Conservation (phyloP, 2,888 invertebrate genomes). For the Syrphus vitripennis region DNA sequence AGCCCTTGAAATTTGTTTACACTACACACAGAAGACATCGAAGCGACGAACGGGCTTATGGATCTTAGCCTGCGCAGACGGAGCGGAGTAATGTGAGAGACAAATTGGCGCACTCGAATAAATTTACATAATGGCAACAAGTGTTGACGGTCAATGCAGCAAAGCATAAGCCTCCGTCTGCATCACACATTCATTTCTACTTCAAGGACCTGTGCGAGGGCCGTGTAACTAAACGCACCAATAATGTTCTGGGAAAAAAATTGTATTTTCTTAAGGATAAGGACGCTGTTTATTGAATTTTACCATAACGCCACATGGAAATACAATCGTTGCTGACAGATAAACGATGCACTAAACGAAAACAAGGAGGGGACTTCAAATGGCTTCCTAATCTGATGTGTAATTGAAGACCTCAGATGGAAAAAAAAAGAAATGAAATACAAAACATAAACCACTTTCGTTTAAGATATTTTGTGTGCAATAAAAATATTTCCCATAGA, state of each 20-base stretch:
- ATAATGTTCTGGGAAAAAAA: constrained; percentile 63
- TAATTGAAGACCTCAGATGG: constrained; percentile 38
- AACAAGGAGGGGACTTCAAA: constrained; percentile 65
- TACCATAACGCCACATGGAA: constrained; percentile 63
- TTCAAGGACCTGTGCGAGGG: background rate
- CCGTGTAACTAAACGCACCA: constrained; percentile 22
- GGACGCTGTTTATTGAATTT: constrained; percentile 40
- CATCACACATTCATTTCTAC: background rate
- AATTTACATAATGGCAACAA: constrained; percentile 70
- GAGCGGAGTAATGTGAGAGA: constrained; percentile 62
- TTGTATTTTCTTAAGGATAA: background rate
- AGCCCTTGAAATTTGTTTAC: constrained; percentile 72
- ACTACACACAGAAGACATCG: constrained; percentile 28
- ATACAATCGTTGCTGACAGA: constrained; percentile 59
- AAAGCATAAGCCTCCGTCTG: background rate
- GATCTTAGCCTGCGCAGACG: background rate
- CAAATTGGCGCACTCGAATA: constrained; percentile 70
- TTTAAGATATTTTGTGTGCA: background rate
- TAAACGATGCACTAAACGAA: constrained; percentile 55
- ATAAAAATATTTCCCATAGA: constrained; percentile 26
- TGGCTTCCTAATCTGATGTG: constrained; percentile 59
- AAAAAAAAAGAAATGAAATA: background rate
- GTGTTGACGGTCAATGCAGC: constrained; percentile 65
- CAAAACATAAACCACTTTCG: constrained; percentile 5
- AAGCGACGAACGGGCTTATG: background rate